Base-by-base conservation (phyloP, 2,888 invertebrate species). In the Odontocolon sp. region DNA sequence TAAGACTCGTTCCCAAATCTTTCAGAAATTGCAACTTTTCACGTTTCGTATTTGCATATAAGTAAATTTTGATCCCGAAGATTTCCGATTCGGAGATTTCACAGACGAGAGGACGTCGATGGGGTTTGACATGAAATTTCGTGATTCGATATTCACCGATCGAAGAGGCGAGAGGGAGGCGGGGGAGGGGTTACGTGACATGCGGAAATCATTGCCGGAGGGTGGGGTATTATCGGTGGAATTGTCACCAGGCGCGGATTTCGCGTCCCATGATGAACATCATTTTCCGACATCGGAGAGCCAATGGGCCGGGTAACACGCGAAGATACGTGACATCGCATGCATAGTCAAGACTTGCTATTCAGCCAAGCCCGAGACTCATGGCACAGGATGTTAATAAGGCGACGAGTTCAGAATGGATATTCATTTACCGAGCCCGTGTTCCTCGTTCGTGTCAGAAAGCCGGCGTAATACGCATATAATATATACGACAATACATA, bases 391-490 rank as follows among this genome's bases (percentile, higher is more conserved):
- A 75, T 75, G 57, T 69, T 69, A 45, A 70, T 70, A 59, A 59
- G 63, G 23, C 64, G 52, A 64, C 64, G 69, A 57, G 42, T 28
- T 6, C 42, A 14, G 57, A 69, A 57, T 54, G 69, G 52, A 45
- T 70, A 66, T 66, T 66, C 50, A 45, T 42, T 66, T 33, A 3
- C n/a, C 21, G 57, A 14, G 40, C 47, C 42, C 14, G 61, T 45
- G 59, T 69, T 63, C 63, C 21, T 57, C 47, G 50, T 56, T 36
- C 33, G 57, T 33, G 61, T 38, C 42, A 23, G 23, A 23, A 33
- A 26, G 45, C 47, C 3, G 38, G 52, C 45, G 57, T 67, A 71
- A 71, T 67, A 54, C 61, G 67, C 66, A 54, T 38, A 72, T 70
- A 45, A 66, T 61, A 61, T 45, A 67, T 26, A 38, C 50, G 14